Conservation (phyloP, 1,140 invertebrate genomes). For the Nasonia vitripennis region DNA sequence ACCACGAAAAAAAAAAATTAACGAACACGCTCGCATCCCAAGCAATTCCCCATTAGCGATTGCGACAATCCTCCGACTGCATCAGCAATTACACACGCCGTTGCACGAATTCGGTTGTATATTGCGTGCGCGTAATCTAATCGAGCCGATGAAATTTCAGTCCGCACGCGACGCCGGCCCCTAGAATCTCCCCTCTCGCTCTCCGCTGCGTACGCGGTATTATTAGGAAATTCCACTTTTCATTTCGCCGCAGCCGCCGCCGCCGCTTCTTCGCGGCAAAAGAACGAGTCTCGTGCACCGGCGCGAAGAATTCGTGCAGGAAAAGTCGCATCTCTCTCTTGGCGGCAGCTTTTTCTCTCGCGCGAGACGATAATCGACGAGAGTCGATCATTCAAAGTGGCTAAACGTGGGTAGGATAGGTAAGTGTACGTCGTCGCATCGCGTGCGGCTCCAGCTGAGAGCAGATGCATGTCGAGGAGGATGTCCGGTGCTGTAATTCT, state of each 20-base stretch:
- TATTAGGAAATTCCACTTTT: conserved; percentile 12
- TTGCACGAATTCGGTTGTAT: neutral
- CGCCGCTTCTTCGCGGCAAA: neutral
- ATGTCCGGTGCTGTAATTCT: neutral
- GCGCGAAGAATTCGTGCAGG: neutral
- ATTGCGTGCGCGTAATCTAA: conserved; percentile 23
- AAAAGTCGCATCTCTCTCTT: neutral
- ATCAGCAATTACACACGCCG: neutral
- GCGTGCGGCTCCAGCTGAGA: conserved; percentile 8
- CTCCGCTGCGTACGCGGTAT: neutral
- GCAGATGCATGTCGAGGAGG: conserved; percentile 1
- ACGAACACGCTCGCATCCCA: neutral
- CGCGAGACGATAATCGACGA: neutral
- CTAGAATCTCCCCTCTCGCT: neutral
- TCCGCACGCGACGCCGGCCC: neutral
- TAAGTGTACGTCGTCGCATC: neutral
- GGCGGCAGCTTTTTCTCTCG: neutral
- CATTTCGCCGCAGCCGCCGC: neutral
- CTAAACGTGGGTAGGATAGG: neutral
- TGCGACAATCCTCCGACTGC: neutral
- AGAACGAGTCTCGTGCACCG: neutral
- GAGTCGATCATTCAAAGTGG: neutral
- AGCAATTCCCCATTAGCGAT: conserved; percentile 3
- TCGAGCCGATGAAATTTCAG: conserved; percentile 32
- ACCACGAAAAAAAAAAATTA: neutral